phyloP scores from a whole-genome alignment of 2,888 invertebrate genomes.

The Ecliptopera silaceata region DNA sequence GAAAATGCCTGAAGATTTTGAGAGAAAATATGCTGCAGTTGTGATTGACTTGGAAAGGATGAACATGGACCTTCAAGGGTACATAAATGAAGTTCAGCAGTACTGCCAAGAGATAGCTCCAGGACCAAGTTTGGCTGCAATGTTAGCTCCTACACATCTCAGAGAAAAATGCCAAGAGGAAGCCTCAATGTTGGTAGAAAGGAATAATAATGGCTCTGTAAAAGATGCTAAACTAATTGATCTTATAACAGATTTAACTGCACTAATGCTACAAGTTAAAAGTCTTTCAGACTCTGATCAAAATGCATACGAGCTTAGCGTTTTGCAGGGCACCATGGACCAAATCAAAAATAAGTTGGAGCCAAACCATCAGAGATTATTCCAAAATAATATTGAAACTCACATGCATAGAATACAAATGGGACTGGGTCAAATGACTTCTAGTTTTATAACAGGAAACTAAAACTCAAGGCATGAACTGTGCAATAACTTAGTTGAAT shows the following conservation, averaged over 20 bases:
- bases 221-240: conserved; percentile 86
- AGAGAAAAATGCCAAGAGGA: conserved; percentile 94
- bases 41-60: conserved; percentile 95
- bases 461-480: conserved; percentile 10
- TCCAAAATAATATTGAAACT: conserved; percentile 95
- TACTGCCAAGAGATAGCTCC: conserved; percentile 94
- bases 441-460: conserved; percentile 54
- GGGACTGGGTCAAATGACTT: conserved; percentile 82
- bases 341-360: conserved; percentile 92
- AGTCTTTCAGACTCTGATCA: conserved; percentile 89
- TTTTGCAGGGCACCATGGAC: conserved; percentile 94
- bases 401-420: conserved; percentile 95
- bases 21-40: conserved; percentile 93
- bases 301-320: conserved; percentile 95
- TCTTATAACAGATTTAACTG: conserved; percentile 93
- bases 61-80: conserved; percentile 93
- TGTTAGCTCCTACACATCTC: conserved; percentile 94
- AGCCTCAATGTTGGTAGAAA: conserved; percentile 90
- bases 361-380: conserved; percentile 88
- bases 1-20: conserved; percentile 92
- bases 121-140: conserved; percentile 92
- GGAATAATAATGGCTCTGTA: conserved; percentile 85
- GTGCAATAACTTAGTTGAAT: conserved; percentile 13
- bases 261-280: conserved; percentile 94
- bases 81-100: conserved; percentile 92